Evolutionary conservation across 2,113 vertebrate species (phyloP), one percentile per base, ranked within the genome.

Genomic region (Pungitius pungitius): DNA sequence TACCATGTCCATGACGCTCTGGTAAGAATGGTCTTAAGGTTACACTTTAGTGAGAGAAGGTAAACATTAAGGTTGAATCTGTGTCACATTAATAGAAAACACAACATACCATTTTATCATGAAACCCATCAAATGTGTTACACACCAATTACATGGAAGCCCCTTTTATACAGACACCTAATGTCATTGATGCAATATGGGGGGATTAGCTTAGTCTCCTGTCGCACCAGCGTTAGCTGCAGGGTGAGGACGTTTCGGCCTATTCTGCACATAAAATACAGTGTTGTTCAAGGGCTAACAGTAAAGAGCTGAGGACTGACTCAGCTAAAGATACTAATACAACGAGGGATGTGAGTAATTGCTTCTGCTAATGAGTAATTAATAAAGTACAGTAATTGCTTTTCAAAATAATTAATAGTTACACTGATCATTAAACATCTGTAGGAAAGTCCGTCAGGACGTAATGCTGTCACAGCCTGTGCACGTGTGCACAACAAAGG

Each of bases 1-100:
- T 15, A 52, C 15, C n/a, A 4, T 59, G 51, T 69, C 43, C 58
- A 13, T 74, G 57, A 77, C 58, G 40, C 35, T 51, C 18, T 37
- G 33, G 42, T 60, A 52, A 45, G 26, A 78, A 20, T 42, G 54
- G 52, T 55, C 20, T 42, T 56, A 60, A 47, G 45, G n/a, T n/a
- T n/a, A n/a, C n/a, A n/a, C n/a, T n/a, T n/a, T n/a, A n/a, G n/a
- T n/a, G n/a, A n/a, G n/a, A n/a, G n/a, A n/a, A n/a, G n/a, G n/a
- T n/a, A n/a, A n/a, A n/a, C n/a, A n/a, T n/a, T n/a, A 60, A 30
- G 51, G 24, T 26, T 49, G 57, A 37, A 55, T 1, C 2, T 57
- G 20, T 68, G 20, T 45, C 15, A 61, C 35, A 51, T 8, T 45
- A 18, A 20, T 1, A 47, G 5, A 64, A 74, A 14, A 22, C 8